These are phyloP conservation scores for Calliphora vomitoria DNA, from an alignment of 2,888 invertebrate species.

Conservation along the genomic window DNA sequence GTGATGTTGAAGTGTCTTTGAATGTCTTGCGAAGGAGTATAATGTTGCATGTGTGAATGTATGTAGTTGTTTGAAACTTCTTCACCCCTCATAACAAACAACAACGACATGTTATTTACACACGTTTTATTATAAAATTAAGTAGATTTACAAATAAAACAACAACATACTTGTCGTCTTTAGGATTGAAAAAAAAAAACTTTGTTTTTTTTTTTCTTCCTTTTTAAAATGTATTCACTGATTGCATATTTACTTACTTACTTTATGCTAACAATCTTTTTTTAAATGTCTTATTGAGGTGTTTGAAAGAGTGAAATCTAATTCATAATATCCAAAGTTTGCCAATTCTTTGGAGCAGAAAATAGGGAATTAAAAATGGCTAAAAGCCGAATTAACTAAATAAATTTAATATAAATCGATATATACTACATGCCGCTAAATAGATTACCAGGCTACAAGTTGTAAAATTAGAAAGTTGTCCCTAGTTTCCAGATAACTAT, in stretches of 20 bases:
- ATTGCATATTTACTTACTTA: constrained; percentile 75
- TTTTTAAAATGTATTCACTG: constrained; percentile 70
- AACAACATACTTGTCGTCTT: constrained; percentile 48
- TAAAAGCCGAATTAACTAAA: no score
- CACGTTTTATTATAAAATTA: constrained; percentile 82
- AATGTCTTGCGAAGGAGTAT: neutral
- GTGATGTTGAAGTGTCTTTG: neutral
- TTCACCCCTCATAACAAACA: constrained; percentile 17
- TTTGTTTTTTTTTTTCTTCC: constrained; percentile 7
- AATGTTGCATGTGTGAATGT: neutral
- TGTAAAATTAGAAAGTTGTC: no score
- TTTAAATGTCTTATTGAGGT: neutral
- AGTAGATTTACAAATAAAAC: constrained; percentile 75
- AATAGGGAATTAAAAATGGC: no score
- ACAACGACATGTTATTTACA: constrained; percentile 81
- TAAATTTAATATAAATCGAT: no score
- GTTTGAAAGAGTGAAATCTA: constrained; percentile 19
- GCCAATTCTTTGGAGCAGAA: no score
- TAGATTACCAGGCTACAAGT: no score
- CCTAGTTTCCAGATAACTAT: no score
- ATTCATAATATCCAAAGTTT: no score
- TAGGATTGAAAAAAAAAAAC: neutral
- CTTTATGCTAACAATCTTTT: constrained; percentile 50
- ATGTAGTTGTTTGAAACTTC: neutral
- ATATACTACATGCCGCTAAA: no score